Conservation (phyloP, 1,140 invertebrate species). For the Octopus sinensis region DNA sequence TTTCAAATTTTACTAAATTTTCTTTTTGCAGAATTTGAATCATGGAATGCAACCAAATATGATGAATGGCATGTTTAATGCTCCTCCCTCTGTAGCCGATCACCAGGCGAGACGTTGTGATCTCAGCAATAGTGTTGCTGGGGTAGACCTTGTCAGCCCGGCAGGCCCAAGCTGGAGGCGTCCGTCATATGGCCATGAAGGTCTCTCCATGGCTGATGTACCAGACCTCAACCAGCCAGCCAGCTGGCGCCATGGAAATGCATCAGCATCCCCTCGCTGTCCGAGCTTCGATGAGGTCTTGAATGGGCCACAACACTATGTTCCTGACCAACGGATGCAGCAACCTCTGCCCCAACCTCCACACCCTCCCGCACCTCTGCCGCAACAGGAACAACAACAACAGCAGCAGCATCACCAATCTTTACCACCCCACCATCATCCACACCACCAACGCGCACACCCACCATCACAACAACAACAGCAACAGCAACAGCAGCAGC, state of each 20-base stretch:
- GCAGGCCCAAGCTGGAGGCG: constrained; percentile 2
- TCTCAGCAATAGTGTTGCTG: constrained; percentile 5
- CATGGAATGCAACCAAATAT: neutral
- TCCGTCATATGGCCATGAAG: constrained; percentile 6
- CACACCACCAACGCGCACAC: neutral
- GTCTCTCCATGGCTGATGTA: neutral
- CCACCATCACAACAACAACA: neutral
- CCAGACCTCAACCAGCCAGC: neutral
- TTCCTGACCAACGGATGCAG: neutral
- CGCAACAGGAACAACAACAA: neutral
- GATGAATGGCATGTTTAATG: neutral
- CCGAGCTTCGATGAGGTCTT: constrained; percentile 2
- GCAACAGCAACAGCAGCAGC: neutral
- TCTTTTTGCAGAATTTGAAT: neutral
- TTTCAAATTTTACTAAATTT: too few relatives aligned
- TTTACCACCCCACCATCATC: too few relatives aligned
- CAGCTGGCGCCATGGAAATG: neutral
- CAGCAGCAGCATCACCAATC: neutral
- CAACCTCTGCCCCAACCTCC: neutral
- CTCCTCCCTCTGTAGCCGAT: neutral
- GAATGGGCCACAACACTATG: neutral
- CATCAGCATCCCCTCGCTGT: neutral
- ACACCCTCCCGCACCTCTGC: neutral
- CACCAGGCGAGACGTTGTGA: neutral
- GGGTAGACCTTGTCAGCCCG: constrained; percentile 9